A percentile compares a stretch with the other conserved stretches of the same genome.
phyloP scores from a whole-genome alignment of 2,888 invertebrate genomes.

The Hirtodrosophila cameraria region DNA sequence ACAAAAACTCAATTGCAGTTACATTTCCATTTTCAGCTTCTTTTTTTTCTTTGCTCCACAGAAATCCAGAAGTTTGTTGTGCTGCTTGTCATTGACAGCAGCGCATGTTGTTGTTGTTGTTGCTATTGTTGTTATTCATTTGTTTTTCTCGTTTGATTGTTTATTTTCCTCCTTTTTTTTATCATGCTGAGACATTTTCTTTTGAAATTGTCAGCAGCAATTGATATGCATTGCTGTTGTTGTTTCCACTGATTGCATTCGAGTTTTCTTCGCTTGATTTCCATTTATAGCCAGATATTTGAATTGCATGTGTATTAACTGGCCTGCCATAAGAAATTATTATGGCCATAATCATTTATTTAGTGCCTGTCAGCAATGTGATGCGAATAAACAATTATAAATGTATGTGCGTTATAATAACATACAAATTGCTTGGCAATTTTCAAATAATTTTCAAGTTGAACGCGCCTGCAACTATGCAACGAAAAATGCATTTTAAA shows the following conservation, averaged over 20 bases:
- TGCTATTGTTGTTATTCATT: slow-evolving; percentile 64
- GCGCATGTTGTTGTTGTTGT: slow-evolving; percentile 26
- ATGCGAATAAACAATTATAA: slow-evolving; percentile 61
- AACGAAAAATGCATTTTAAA: slow-evolving; percentile 62
- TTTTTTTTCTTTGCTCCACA: slow-evolving; percentile 1
- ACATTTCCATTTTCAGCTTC: slow-evolving; percentile 61
- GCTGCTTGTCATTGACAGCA: slow-evolving; percentile 53
- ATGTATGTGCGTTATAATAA: slow-evolving; percentile 15
- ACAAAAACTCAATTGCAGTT: slow-evolving; percentile 71
- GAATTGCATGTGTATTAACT: slow-evolving; percentile 34
- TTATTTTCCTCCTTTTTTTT: slow-evolving; percentile 20
- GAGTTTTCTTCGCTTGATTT: slow-evolving; percentile 34
- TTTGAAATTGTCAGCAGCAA: slow-evolving; percentile 78
- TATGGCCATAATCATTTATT: slow-evolving; percentile 15
- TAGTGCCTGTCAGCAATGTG: slow-evolving; percentile 11
- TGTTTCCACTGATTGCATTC: slow-evolving; percentile 51
- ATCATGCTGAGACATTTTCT: slow-evolving; percentile 71
- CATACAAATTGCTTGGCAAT: slow-evolving; percentile 18
- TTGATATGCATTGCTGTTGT: slow-evolving; percentile 65
- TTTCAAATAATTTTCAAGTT: slow-evolving; percentile 13
- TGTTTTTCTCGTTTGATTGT: slow-evolving; percentile 36
- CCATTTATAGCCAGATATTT: slow-evolving; percentile 28
- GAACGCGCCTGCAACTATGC: slow-evolving; percentile 58
- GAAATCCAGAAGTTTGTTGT: slow-evolving; percentile 54
- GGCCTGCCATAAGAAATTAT: slow-evolving; percentile 6